Base-by-base conservation (phyloP, 2,888 invertebrate species). In the Drosophila nr. medialis region DNA sequence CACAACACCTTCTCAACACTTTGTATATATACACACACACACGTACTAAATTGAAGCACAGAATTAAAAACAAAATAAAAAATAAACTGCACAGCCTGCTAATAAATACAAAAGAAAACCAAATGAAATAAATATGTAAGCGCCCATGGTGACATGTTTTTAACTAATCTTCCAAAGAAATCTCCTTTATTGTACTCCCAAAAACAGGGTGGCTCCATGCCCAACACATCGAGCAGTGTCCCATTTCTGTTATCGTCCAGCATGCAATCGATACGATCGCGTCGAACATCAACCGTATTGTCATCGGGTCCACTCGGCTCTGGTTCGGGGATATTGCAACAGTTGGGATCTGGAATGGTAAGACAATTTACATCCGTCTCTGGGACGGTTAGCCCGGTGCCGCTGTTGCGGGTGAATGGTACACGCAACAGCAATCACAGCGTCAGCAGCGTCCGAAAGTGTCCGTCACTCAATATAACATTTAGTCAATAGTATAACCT, bases 321-420 rank as follows among this genome's bases (percentile, higher is more conserved):
- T 62, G 96, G 96, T 89, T 95, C 96, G 77, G 96, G 96, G 80
- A 94, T 98, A 75, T 94, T 98, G 83, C 97, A 98, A 92, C 97
- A 98, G 93, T 94, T 98, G 93, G 97, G 97, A 95, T 96, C 96
- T 94, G 97, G 97, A 95, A 96, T 98, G 97, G 98, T 98, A 96
- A 97, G 97, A 95, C 96, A 95, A 94, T 94, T 95, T 93, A 95
- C 95, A 92, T 93, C 93, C 82, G 94, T 95, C 93, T 94, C 95
- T 92, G 94, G 94, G 91, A 95, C 94, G 93, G 95, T 95, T 93
- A 95, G 94, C 94, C 94, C 94, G 92, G 94, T 93, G 92, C 94
- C 94, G 89, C 93, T 94, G 74, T 92, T 94, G 83, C 93, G 92
- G 80, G 91, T 94, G 78, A 94, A 94, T 90, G 94, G 94, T 93